Evolutionary conservation across 1,140 invertebrate species (phyloP), one percentile per base, ranked within the genome.

Genomic region (Polypedilum pembai): DNA sequence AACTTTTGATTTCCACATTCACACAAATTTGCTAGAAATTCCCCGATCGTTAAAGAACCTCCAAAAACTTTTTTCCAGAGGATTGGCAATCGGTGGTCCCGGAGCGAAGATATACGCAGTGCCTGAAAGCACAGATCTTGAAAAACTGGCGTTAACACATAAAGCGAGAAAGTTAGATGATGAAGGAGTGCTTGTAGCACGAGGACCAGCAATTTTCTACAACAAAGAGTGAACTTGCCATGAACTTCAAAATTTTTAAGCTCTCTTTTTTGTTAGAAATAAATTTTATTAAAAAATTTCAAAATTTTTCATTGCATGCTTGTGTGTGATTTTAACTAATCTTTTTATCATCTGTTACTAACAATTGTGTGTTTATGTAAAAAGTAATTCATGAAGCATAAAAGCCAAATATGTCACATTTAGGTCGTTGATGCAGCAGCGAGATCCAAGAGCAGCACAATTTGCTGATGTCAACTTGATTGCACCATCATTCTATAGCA

Each of bases 161-260:
- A 40, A 45, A 40, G 40, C 56, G n/a, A 56, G 69, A 63, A 41
- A 20, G 45, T 15, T 73, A n/a, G 78, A 81, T 74, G 80, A 80
- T 12, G 85, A 88, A 78, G 89, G 87, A 65, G 88, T 86, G 81
- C 77, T 89, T 41, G 87, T 91, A 40, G 89, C 89, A 56, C 87
- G 85, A 3, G 89, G 89, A 20, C 89, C 89, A 15, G 85, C 88
- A 56, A 85, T 91, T 77, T 91, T 89, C 80, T 89, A 88, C 78
- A 86, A 89, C 78, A 83, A 81, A 45, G 76, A 82, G 76, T 72
- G 79, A 78, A 76, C 20, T 21, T 69, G 17, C 65, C 65, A 69
- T 20, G 8, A 20, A 18, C 20, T 18, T 21, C 17, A 69, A 5
- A 4, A 18, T 69, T 20, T 69, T 18, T 18, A 8, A 18, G 65